Evolutionary conservation across 2,888 invertebrate species (phyloP).

Genomic region (Noctua janthina): DNA sequence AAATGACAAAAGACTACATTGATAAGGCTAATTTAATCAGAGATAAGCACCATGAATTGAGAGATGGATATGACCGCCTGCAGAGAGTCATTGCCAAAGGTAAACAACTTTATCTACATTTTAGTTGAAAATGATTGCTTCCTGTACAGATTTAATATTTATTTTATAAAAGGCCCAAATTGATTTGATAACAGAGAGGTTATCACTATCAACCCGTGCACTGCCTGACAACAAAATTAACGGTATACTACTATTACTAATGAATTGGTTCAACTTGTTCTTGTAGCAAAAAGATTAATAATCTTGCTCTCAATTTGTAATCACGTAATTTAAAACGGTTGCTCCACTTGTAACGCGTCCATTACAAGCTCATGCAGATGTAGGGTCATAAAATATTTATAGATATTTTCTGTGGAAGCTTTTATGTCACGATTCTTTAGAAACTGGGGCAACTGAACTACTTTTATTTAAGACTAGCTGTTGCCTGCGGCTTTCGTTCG

Average conservation of each 20-base stretch:
- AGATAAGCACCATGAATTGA: conserved; percentile 93
- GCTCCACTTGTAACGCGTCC: conserved; percentile 11
- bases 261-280: neutral
- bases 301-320: neutral
- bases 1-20: conserved; percentile 91
- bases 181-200: conserved; percentile 1
- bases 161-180: neutral
- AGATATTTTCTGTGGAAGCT: conserved; percentile 26
- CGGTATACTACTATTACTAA: neutral
- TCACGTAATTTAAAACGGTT: neutral
- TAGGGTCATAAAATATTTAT: conserved; percentile 46
- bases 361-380: conserved; percentile 18
- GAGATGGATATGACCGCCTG: conserved; percentile 94
- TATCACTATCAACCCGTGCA: conserved; percentile 12
- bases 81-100: conserved; percentile 94
- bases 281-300: neutral
- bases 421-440: conserved; percentile 16
- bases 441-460: conserved; percentile 35
- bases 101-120: conserved; percentile 38
- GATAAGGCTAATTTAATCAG: conserved; percentile 93
- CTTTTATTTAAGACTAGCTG: neutral
- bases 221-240: neutral
- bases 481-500: no score
- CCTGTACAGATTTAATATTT: neutral
- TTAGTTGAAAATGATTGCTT: conserved; percentile 2